A percentile compares a stretch with the other conserved stretches of the same genome.
Conservation (phyloP, 2,113 vertebrate species). For the Oophaga pumilio region DNA sequence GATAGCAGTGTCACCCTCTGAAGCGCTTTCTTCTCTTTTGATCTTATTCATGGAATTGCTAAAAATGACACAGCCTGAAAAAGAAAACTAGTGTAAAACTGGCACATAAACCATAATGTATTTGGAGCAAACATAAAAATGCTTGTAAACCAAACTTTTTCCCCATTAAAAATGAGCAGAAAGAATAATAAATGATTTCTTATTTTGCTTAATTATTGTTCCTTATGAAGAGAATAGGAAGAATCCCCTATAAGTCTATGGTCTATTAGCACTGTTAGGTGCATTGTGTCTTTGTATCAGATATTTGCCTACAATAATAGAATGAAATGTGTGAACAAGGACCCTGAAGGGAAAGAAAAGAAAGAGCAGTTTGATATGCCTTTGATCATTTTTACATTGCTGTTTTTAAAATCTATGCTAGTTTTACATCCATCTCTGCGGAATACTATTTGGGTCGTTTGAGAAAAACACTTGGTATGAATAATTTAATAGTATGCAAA, state of each 20-base stretch:
- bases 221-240: background rate
- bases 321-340: slow-evolving; percentile 34
- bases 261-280: background rate
- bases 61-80: too few species aligned
- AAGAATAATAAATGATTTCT: background rate
- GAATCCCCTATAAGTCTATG: background rate
- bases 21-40: too few species aligned
- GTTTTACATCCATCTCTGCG: slow-evolving; percentile 23
- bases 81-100: too few species aligned
- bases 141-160: too few species aligned
- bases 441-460: slow-evolving; percentile 44
- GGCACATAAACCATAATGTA: too few species aligned
- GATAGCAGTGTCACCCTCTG: too few species aligned
- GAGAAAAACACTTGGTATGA: slow-evolving; percentile 25
- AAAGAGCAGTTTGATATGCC: slow-evolving; percentile 19
- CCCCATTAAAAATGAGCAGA: too few species aligned
- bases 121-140: too few species aligned
- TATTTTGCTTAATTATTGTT: background rate
- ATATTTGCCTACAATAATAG: slow-evolving; percentile 6
- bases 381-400: slow-evolving; percentile 27
- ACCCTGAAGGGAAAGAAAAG: slow-evolving; percentile 23
- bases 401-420: slow-evolving; percentile 26
- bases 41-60: too few species aligned
- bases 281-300: background rate
- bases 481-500: slow-evolving; percentile 54